phyloP scores from a whole-genome alignment of 2,797 vertebrate genomes.

The Fistularia commersonii region DNA sequence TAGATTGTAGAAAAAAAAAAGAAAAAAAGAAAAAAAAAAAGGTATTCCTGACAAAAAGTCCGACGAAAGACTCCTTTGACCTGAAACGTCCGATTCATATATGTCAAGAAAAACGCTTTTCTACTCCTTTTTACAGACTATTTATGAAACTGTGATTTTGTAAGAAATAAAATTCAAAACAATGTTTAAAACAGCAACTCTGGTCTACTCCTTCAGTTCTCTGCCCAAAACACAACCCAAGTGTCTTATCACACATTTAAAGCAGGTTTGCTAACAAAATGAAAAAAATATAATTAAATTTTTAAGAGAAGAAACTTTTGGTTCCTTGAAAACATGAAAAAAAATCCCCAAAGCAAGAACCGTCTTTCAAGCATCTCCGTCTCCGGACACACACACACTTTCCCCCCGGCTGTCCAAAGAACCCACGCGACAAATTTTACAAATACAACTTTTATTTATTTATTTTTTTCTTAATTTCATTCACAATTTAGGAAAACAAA shows the following conservation, averaged over 20 bases:
- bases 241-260: too few species aligned
- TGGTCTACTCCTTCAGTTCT: too few species aligned
- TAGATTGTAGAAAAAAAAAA: slow-evolving; percentile 72
- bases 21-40: slow-evolving; percentile 34
- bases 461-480: slow-evolving; percentile 12
- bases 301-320: too few species aligned
- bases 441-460: too few species aligned
- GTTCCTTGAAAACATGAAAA: too few species aligned
- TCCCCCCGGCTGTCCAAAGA: too few species aligned
- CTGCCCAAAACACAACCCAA: too few species aligned
- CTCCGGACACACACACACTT: too few species aligned
- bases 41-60: slow-evolving; percentile 62
- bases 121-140: slow-evolving; percentile 83
- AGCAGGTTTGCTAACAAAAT: neutral
- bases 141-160: slow-evolving; percentile 86
- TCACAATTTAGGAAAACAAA: slow-evolving; percentile 57
- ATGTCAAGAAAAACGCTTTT: slow-evolving; percentile 77
- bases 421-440: too few species aligned
- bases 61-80: slow-evolving; percentile 71
- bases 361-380: too few species aligned
- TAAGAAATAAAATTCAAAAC: slow-evolving; percentile 71
- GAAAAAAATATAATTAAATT: too few species aligned
- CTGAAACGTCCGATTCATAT: slow-evolving; percentile 75
- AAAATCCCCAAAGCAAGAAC: too few species aligned
- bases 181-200: slow-evolving; percentile 17